phyloP scores from a whole-genome alignment of 2,113 vertebrate genomes.

The Elephantulus edwardii region DNA sequence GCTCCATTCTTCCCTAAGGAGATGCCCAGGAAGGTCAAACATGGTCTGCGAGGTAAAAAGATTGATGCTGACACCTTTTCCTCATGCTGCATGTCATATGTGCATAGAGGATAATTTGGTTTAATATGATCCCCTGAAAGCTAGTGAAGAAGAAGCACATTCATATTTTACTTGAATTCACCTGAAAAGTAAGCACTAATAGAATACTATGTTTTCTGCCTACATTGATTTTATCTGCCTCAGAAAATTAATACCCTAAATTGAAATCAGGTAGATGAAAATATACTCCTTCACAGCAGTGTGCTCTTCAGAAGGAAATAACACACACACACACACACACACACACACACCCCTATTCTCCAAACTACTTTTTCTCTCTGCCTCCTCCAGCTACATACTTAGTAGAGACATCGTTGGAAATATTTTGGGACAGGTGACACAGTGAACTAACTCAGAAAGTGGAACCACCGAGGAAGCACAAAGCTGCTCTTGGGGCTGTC shows the following conservation, averaged over 20 bases:
- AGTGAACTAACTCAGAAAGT: constrained; percentile 5
- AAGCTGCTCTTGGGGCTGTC: neutral
- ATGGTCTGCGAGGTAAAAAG: constrained; percentile 5
- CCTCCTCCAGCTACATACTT: neutral
- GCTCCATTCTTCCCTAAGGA: neutral
- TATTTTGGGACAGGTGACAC: neutral
- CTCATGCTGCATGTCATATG: neutral
- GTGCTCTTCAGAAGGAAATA: neutral
- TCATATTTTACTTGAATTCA: constrained; percentile 43
- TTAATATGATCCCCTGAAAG: constrained; percentile 23
- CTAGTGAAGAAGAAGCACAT: constrained; percentile 21
- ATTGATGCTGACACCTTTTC: neutral
- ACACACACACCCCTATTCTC: neutral
- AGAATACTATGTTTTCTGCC: constrained; percentile 9
- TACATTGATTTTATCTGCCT: constrained; percentile 41
- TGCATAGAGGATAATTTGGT: neutral
- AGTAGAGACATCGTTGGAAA: neutral
- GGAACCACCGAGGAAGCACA: too few relatives aligned
- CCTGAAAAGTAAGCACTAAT: constrained; percentile 30
- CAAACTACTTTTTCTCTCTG: neutral
- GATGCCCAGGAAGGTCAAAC: constrained; percentile 18
- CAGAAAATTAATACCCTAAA: constrained; percentile 47
- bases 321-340: neutral
- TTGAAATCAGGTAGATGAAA: constrained; percentile 49
- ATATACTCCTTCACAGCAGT: constrained; percentile 4